A percentile compares a stretch with the other conserved stretches of the same genome.
phyloP scores from a whole-genome alignment of 2,888 invertebrate species.

The Lamellibrachia columna region DNA sequence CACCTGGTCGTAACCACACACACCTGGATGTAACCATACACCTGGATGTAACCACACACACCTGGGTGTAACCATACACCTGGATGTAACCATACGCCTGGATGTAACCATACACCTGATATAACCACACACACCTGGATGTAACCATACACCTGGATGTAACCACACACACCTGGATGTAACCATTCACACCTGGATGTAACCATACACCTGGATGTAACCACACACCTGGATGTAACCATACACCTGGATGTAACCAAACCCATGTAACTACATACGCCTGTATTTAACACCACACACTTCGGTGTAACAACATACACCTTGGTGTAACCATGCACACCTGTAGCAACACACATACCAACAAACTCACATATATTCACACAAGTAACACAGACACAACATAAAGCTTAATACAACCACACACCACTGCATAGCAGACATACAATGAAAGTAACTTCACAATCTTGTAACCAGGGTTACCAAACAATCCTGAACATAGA shows the following conservation, averaged over 20 bases:
- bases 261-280: constrained; percentile 43
- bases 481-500: background rate
- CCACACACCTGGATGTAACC: background rate
- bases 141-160: background rate
- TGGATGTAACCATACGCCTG: background rate
- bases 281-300: background rate
- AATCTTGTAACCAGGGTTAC: background rate
- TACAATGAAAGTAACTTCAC: background rate
- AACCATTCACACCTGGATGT: background rate
- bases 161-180: background rate
- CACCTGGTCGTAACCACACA: too few relatives aligned
- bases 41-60: background rate
- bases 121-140: background rate
- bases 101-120: background rate
- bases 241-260: background rate
- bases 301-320: background rate
- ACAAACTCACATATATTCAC: background rate
- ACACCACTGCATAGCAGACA: background rate
- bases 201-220: background rate
- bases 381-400: background rate
- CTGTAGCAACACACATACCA: background rate
- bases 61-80: background rate
- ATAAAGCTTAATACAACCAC: background rate
- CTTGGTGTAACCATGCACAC: background rate
- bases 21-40: background rate